Evolutionary conservation across 2,797 vertebrate genomes (phyloP).

Genomic region (Catostomus latipinnis): DNA sequence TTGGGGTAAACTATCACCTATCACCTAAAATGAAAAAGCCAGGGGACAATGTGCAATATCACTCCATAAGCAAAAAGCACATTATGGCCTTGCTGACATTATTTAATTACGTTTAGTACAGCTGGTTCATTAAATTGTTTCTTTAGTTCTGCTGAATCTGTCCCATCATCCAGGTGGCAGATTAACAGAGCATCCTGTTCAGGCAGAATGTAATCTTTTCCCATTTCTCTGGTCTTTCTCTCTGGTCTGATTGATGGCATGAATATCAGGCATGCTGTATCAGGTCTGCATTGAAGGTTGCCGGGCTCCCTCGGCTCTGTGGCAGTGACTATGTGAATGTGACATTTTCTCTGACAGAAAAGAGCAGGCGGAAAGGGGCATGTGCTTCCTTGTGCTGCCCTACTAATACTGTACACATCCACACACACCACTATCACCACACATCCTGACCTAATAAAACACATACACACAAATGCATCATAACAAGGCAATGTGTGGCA

Average conservation of each 20-base stretch:
- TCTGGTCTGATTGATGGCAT: constrained; percentile 35
- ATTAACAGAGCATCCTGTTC: constrained; percentile 55
- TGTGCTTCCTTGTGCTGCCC: constrained; percentile 42
- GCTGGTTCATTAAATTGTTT: constrained; percentile 21
- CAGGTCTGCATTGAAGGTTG: constrained; percentile 46
- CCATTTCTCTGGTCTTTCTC: not conserved
- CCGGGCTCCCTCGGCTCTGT: constrained; percentile 75
- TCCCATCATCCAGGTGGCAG: constrained; percentile 33
- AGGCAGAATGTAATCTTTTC: constrained; percentile 36
- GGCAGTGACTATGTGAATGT: constrained; percentile 77
- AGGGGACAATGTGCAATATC: not conserved
- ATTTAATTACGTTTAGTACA: constrained; percentile 20
- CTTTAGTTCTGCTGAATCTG: constrained; percentile 20
- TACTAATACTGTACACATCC: constrained; percentile 52
- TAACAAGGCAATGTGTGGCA: not conserved
- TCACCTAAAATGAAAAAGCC: not conserved
- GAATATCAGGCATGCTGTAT: constrained; percentile 44
- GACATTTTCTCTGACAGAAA: constrained; percentile 80
- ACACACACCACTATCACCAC: constrained; percentile 43
- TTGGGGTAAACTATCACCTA: too few species aligned
- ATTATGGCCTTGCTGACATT: not conserved
- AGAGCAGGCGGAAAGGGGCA: constrained; percentile 48
- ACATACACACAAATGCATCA: not conserved
- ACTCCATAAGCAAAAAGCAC: not conserved
- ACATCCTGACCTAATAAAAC: constrained; percentile 23